Percentiles rank a stretch among this genome's conserved stretches.
Conservation (phyloP, 2,797 vertebrate genomes). For the Kryptolebias ocellatus region DNA sequence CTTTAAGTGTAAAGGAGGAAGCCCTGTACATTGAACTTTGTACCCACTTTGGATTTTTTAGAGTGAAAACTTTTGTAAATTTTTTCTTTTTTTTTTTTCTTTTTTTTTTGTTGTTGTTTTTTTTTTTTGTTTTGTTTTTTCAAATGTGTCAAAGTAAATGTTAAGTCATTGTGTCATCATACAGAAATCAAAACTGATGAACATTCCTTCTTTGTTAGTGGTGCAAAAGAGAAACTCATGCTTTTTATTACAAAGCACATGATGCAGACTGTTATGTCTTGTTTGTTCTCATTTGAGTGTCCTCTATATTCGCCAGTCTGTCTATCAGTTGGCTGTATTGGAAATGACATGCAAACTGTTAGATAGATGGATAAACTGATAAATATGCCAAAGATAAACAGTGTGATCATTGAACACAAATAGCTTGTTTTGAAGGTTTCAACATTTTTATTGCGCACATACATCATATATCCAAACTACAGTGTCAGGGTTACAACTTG, state of each 20-base stretch:
- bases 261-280: background rate
- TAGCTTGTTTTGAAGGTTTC: background rate
- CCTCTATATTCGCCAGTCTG: background rate
- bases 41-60: background rate
- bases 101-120: background rate
- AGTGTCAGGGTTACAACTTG: conserved; percentile 19
- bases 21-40: too few relatives aligned
- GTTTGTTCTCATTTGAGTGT: background rate
- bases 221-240: background rate
- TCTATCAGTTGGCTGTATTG: background rate
- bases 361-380: too few relatives aligned
- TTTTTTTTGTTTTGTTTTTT: background rate
- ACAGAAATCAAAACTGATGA: background rate
- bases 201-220: background rate
- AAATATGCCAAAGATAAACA: too few relatives aligned
- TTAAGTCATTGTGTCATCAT: background rate
- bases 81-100: background rate
- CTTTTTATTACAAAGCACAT: background rate
- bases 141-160: background rate
- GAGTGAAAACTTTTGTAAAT: background rate
- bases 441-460: background rate
- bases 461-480: conserved; percentile 13
- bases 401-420: too few relatives aligned
- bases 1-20: background rate
- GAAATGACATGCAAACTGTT: background rate